Base-by-base conservation (phyloP, 2,888 invertebrate species). In the Cataglyphis albicans region DNA sequence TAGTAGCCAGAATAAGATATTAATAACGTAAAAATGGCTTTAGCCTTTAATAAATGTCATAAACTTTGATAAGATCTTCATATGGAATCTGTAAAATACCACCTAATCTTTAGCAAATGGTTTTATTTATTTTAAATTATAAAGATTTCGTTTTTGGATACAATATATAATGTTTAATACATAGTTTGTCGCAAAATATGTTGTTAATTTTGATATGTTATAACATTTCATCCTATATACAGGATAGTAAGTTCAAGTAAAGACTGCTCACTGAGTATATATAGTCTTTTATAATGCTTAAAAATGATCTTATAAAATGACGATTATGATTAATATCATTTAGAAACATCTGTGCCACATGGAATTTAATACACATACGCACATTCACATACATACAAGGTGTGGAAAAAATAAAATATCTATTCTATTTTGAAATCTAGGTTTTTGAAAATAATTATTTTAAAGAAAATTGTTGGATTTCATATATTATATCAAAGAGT, bases 1-100 rank as follows among this genome's bases (percentile, higher is more conserved):
- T 74, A 63, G 63, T 63, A 74, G 21, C 63, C 41, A 63, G 3
- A 44, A 59, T 29, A 74, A 32, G 32, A 29, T 59, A 61, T 63
- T 74, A 74, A n/a, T 73, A 2, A 73, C 15, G 61, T 32, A 0
- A 61, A 61, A 44, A 61, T 15, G 18, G 7, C 57, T 41, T 74
- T 63, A 61, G 41, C 10, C n/a, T n/a, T 63, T 63, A 63, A n/a
- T 38, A 73, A n/a, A 5, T 63, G 44, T 41, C 9, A 3, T 74
- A 21, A 55, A n/a, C 1, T 55, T 70, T 21, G 15, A 55, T n/a
- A 52, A 41, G 9, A 4, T 41, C 12, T 59, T 52, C n/a, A 0
- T 12, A 44, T n/a, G 1, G 21, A 3, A 25, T 72, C 18, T 38
- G 57, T 25, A 38, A 72, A 38, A 38, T 38, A 5, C 1, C 5